Evolutionary conservation across 1,140 invertebrate genomes (phyloP).

Genomic region (Nylanderia fulva): DNA sequence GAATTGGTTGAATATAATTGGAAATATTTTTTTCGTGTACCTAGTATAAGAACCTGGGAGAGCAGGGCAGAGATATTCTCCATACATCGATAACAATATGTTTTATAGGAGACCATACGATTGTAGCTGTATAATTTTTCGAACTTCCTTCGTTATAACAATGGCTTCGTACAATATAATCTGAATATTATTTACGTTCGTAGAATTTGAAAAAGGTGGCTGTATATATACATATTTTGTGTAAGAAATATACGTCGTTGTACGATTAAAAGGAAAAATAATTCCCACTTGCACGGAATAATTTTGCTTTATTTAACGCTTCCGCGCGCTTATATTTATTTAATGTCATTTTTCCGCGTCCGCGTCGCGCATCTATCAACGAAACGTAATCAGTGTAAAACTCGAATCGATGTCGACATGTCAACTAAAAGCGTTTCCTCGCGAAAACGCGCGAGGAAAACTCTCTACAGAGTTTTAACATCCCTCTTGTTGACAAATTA

Average conservation of each 20-base stretch:
- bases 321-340: background rate
- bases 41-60: background rate
- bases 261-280: background rate
- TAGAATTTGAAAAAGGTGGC: background rate
- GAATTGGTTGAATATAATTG: slow-evolving; percentile 25
- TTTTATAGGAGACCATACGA: slow-evolving; percentile 1
- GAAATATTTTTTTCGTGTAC: slow-evolving; percentile 13
- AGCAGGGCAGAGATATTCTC: background rate
- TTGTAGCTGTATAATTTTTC: slow-evolving; percentile 16
- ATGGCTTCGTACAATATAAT: background rate
- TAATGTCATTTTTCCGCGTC: background rate
- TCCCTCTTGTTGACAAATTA: slow-evolving; percentile 32
- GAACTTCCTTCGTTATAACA: slow-evolving; percentile 20
- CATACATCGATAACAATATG: background rate
- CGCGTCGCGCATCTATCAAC: background rate
- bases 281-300: background rate
- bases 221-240: slow-evolving; percentile 25
- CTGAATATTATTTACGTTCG: slow-evolving; percentile 7
- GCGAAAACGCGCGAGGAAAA: background rate
- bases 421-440: too few species aligned
- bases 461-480: background rate
- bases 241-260: background rate
- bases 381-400: background rate
- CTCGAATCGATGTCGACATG: background rate
- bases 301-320: slow-evolving; percentile 4